Base-by-base conservation (phyloP, 2,888 invertebrate species). In the Drosophila flavopinicola region DNA sequence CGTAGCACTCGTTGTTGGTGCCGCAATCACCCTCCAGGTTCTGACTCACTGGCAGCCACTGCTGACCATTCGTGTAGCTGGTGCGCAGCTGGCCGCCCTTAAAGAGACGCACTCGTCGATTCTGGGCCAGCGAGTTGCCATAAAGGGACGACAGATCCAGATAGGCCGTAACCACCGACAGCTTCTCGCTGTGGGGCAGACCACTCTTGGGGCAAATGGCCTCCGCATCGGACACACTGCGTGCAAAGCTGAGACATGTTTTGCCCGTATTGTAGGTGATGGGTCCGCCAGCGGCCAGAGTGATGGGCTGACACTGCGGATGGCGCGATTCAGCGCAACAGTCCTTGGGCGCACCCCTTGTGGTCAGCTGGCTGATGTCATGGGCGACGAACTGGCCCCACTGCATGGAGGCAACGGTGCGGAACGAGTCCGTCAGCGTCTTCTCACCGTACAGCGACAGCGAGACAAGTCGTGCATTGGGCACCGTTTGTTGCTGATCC, bases 101-200 rank as follows among this genome's bases (percentile, higher is more conserved):
- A 71, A 93, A 93, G 1, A 94, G 92, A 3, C 97, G 92, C 10
- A 96, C 90, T 11, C 93, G 93, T 0, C 91, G 91, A 6, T 93
- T 94, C 61, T 94, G 93, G 13, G 92, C 91, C 6, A 92, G 91
- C 1, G 92, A 94, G 60, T 94, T 95, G 0, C 97, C 97, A 87
- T 97, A 97, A 0, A 96, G 94, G 11, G 95, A 91, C 0, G 96
- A 96, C 7, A 94, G 92, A 87, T 97, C 97, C 92, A 97, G 91
- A 76, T 73, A 90, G 11, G 87, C 80, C 1, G 89, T 85, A 3
- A 82, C 83, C 24, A 78, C 56, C 51, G 89, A 87, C 88, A 95
- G 93, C 92, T 95, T 94, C 41, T 94, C 94, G 27, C 93, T 92
- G 70, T 93, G 91, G 0, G 78, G 57, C 2, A 67, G 60, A 32